These are phyloP conservation scores for Smittia aterrima DNA, from an alignment of 2,888 invertebrate genomes.

Conservation along the genomic window DNA sequence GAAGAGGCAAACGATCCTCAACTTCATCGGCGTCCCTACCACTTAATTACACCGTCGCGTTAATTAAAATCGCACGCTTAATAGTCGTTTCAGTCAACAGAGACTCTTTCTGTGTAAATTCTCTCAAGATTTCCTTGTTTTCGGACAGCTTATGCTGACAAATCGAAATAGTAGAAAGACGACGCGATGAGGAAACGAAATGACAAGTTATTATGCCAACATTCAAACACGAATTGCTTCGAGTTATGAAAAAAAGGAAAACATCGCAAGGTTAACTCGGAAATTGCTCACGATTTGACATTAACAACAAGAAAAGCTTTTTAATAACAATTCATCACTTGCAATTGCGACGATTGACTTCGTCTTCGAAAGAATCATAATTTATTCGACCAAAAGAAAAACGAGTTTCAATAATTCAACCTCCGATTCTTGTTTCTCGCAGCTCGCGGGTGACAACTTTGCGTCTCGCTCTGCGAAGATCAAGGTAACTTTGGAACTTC, in stretches of 20 bases:
- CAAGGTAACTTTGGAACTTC: too few relatives aligned
- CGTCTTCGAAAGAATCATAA: too few relatives aligned
- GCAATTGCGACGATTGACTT: too few relatives aligned
- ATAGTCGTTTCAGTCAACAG: neutral
- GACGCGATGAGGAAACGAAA: slow-evolving; percentile 6
- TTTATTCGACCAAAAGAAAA: too few relatives aligned
- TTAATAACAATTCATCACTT: too few relatives aligned
- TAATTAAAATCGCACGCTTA: neutral
- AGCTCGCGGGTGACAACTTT: too few relatives aligned
- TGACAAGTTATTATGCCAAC: slow-evolving; percentile 16
- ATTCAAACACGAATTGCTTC: neutral
- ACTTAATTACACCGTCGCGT: neutral
- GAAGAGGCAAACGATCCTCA: too few relatives aligned
- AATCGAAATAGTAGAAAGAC: neutral
- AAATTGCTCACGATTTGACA: slow-evolving; percentile 10
- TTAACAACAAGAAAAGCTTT: neutral
- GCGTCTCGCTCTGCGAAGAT: too few relatives aligned
- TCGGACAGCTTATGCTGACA: slow-evolving; percentile 15
- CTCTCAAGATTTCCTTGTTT: slow-evolving; percentile 20
- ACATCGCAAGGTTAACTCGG: slow-evolving; percentile 18
- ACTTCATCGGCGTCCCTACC: neutral
- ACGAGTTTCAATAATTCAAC: too few relatives aligned
- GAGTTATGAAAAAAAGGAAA: slow-evolving; percentile 8
- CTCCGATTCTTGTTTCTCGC: too few relatives aligned
- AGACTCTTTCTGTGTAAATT: neutral